Evolutionary conservation across 2,797 vertebrate genomes (phyloP).

Genomic region (Diceros bicornis): DNA sequence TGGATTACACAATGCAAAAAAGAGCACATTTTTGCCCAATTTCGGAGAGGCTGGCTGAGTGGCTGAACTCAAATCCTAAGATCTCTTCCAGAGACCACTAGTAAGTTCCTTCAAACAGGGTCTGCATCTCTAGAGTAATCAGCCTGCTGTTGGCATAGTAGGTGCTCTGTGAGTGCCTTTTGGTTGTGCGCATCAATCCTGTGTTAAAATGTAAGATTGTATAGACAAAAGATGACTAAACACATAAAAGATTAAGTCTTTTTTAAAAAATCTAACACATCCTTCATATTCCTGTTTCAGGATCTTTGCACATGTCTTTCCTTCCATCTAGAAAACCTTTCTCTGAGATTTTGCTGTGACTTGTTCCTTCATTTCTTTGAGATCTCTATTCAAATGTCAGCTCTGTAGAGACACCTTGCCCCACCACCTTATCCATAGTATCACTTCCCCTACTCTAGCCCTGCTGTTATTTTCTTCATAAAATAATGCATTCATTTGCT

Average conservation of each 20-base stretch:
- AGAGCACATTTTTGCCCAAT: background rate
- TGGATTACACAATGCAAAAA: background rate
- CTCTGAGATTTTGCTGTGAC: background rate
- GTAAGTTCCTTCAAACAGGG: background rate
- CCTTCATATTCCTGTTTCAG: background rate
- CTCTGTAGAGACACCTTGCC: background rate
- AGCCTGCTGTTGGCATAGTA: background rate
- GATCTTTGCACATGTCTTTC: background rate
- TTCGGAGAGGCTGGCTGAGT: background rate
- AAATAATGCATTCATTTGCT: background rate
- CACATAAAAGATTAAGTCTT: background rate
- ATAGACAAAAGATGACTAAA: background rate
- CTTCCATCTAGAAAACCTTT: background rate
- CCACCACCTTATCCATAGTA: background rate
- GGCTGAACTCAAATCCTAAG: background rate
- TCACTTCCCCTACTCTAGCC: background rate
- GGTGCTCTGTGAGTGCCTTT: background rate
- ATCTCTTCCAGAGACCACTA: background rate
- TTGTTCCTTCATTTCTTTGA: background rate
- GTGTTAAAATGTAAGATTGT: background rate
- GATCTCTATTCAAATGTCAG: background rate
- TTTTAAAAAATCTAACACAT: background rate
- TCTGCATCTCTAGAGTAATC: background rate
- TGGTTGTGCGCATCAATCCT: background rate
- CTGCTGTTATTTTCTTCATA: background rate